Conservation (phyloP, 2,797 vertebrate species). For the Melanogrammus aeglefinus region DNA sequence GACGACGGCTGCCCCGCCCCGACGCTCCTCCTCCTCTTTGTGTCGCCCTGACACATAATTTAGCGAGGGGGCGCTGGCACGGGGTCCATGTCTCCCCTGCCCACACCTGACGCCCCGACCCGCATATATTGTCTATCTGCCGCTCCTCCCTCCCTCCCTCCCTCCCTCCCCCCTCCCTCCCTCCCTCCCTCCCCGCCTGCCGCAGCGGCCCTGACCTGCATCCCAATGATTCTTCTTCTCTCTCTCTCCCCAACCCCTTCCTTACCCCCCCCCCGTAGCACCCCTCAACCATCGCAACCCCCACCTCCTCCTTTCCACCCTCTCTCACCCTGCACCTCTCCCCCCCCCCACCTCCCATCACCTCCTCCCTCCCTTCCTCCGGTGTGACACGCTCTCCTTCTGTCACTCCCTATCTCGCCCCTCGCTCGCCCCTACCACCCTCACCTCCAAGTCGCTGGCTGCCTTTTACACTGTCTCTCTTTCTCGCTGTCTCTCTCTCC, state of each 20-base stretch:
- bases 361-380: conserved; percentile 15
- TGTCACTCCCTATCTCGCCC: neutral
- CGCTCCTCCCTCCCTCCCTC: conserved; percentile 30
- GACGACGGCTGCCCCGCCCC: conserved; percentile 35
- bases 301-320: neutral
- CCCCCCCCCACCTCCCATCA: too few relatives aligned
- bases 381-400: neutral
- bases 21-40: conserved; percentile 34
- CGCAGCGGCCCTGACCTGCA: conserved; percentile 59
- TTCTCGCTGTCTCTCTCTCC: neutral
- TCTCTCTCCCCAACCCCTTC: neutral
- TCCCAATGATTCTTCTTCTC: conserved; percentile 60
- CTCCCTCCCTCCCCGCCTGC: conserved; percentile 47
- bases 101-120: conserved; percentile 60
- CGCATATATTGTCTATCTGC: conserved; percentile 56
- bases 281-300: neutral
- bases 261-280: neutral
- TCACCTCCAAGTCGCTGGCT: neutral
- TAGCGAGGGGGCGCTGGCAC: conserved; percentile 40
- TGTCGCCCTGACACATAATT: conserved; percentile 51
- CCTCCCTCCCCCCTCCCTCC: conserved; percentile 8
- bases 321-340: conserved; percentile 28
- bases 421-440: neutral
- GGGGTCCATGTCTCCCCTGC: conserved; percentile 39
- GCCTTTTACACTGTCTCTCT: neutral